Conservation (phyloP, 2,113 vertebrate genomes). For the Chunga burmeisteri region DNA sequence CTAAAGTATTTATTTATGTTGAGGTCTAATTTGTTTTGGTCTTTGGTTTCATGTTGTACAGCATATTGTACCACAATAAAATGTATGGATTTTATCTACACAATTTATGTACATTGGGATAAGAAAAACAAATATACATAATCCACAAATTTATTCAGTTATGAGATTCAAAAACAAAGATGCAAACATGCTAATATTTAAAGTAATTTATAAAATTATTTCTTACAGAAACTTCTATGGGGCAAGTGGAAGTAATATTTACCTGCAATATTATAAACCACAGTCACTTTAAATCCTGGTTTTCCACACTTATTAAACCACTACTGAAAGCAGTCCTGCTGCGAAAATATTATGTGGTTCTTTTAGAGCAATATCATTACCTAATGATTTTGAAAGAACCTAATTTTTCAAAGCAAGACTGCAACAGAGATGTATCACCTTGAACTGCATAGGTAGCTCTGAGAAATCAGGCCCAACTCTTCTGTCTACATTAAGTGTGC, state of each 20-base stretch:
- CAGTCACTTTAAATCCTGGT: background rate
- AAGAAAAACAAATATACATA: background rate
- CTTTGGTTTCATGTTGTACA: background rate
- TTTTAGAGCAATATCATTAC: slow-evolving; percentile 62
- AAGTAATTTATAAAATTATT: slow-evolving; percentile 4
- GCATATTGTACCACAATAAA: background rate
- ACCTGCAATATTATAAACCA: slow-evolving; percentile 14
- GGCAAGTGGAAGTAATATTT: slow-evolving; percentile 18
- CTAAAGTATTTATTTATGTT: background rate
- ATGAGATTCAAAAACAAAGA: slow-evolving; percentile 8
- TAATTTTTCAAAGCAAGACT: slow-evolving; percentile 1
- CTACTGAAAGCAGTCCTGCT: slow-evolving; percentile 53
- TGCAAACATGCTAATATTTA: slow-evolving; percentile 41
- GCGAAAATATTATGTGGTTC: slow-evolving; percentile 42
- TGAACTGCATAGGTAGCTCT: background rate
- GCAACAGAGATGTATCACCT: background rate
- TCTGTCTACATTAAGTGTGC: background rate
- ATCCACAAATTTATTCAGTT: slow-evolving; percentile 26
- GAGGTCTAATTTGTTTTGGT: background rate
- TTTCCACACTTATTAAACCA: slow-evolving; percentile 64
- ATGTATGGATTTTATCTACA: background rate
- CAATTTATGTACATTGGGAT: background rate
- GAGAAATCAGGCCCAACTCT: background rate
- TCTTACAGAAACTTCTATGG: background rate
- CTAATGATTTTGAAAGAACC: slow-evolving; percentile 58